Base-by-base conservation (phyloP, 2,888 invertebrate species). In the Acrocyrtus sp. region DNA sequence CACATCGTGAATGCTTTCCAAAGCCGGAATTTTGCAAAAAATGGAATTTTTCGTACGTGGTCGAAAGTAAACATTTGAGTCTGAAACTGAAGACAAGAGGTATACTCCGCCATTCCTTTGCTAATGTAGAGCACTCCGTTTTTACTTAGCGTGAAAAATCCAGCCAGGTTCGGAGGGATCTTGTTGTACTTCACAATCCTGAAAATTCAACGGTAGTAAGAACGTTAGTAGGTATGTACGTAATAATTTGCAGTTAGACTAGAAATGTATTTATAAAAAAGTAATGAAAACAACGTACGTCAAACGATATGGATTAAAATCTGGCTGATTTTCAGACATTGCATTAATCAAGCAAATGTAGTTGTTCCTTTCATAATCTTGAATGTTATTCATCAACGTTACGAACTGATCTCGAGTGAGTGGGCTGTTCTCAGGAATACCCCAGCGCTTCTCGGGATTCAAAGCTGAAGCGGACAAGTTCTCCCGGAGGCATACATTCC, bases 71-170 rank as follows among this genome's bases (percentile, higher is more conserved):
- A 70, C 74, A 79, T 80, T 53, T 80, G 77, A 2, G 70, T 74
- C 22, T 79, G 77, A 57, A 79, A 78, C 34, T 77, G 61, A n/a
- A 77, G 41, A 47, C 75, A 68, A 17, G 74, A 74, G 19, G 73
- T 74, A 53, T 68, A 78, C 43, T 78, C 69, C 0, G 78, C 78
- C 43, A 74, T 69, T 6, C 78, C 79, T 53, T 78, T 70, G 39
- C 47, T 60, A 47, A 80, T 70, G 3, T 92, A 91, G n/a, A 93
- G 90, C 0, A 95, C 92, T 0, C 95, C 96, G 82, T 90, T 89
- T 2, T 88, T 85, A 78, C 95, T 93, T 79, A 96, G 91, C 0
- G 95, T 95, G 82, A 92, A 89, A 83, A 90, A 93, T n/a, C n/a
- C n/a, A 1, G 26, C 43, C 82, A 92, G 91, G 17, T 85, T 87